Percentiles rank a stretch among this genome's conserved stretches.
phyloP scores from a whole-genome alignment of 2,113 vertebrate species.

The Osmerus eperlanus region DNA sequence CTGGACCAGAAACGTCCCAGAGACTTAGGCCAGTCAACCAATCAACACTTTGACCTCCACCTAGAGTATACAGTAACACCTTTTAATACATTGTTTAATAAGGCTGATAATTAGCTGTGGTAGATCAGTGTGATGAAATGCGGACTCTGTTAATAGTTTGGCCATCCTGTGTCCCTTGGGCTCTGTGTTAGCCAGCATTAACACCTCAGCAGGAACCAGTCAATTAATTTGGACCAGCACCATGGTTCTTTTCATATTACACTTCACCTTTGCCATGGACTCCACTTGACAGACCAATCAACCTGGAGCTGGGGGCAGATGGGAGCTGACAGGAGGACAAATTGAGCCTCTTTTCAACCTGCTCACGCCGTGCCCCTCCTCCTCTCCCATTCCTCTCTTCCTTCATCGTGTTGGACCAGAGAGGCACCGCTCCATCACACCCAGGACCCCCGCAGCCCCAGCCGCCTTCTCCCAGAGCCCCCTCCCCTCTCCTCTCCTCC shows the following conservation, averaged over 20 bases:
- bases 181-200: constrained; percentile 10
- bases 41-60: too few species aligned
- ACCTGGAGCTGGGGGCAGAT: constrained; percentile 16
- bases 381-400: constrained; percentile 54
- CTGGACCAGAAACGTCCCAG: too few species aligned
- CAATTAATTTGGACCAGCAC: constrained; percentile 30
- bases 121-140: background rate
- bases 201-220: constrained; percentile 2
- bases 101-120: background rate
- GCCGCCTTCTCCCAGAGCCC: constrained; percentile 33
- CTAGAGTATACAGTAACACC: too few species aligned
- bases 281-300: constrained; percentile 12
- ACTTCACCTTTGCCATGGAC: constrained; percentile 29
- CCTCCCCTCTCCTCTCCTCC: constrained; percentile 9
- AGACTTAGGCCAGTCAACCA: background rate
- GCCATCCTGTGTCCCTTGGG: background rate
- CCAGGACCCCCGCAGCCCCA: constrained; percentile 46
- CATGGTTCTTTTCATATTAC: constrained; percentile 31
- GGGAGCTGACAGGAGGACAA: constrained; percentile 33
- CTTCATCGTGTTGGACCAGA: constrained; percentile 50
- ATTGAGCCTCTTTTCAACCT: constrained; percentile 24
- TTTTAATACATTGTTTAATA: background rate
- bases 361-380: constrained; percentile 15
- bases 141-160: background rate
- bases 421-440: constrained; percentile 62